A percentile compares a stretch with the other conserved stretches of the same genome.
phyloP scores from a whole-genome alignment of 2,113 vertebrate genomes.

The Brienomyrus brachyistius region DNA sequence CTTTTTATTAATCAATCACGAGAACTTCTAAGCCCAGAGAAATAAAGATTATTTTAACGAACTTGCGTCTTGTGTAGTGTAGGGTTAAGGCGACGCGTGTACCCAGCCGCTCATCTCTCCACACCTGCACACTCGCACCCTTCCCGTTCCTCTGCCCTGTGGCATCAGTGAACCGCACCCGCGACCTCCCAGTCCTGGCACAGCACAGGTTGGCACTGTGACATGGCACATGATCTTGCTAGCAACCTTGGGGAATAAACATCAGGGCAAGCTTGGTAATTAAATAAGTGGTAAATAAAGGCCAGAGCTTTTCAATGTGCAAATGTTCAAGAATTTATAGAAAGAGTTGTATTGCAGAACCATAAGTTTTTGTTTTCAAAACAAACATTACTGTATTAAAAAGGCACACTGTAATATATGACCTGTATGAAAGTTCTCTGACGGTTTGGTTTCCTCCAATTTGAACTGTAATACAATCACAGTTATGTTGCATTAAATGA shows the following conservation, averaged over 20 bases:
- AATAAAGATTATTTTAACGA: constrained; percentile 19
- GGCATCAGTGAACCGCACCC: constrained; percentile 33
- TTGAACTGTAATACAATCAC: constrained; percentile 84
- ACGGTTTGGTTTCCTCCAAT: constrained; percentile 69
- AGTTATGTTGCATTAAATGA: constrained; percentile 81
- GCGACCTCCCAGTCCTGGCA: constrained; percentile 23
- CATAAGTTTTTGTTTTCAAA: constrained; percentile 74
- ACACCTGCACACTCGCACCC: constrained; percentile 25
- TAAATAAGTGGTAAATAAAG: constrained; percentile 37
- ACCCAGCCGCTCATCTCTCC: background rate
- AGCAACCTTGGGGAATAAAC: constrained; percentile 24
- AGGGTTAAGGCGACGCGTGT: background rate
- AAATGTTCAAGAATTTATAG: constrained; percentile 62
- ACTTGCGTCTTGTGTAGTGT: constrained; percentile 19
- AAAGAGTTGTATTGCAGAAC: constrained; percentile 33
- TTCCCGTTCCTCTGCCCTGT: constrained; percentile 22
- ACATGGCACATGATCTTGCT: constrained; percentile 10
- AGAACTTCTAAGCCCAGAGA: constrained; percentile 11
- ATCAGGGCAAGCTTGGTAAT: constrained; percentile 46
- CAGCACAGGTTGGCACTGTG: constrained; percentile 13
- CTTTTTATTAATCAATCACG: constrained; percentile 48
- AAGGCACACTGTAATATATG: constrained; percentile 92
- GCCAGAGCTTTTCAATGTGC: constrained; percentile 43
- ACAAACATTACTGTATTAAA: constrained; percentile 82
- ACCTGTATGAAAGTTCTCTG: constrained; percentile 82